These are phyloP conservation scores for Corydoras sp. DNA, from an alignment of 2,113 vertebrate species.

Conservation along the genomic window DNA sequence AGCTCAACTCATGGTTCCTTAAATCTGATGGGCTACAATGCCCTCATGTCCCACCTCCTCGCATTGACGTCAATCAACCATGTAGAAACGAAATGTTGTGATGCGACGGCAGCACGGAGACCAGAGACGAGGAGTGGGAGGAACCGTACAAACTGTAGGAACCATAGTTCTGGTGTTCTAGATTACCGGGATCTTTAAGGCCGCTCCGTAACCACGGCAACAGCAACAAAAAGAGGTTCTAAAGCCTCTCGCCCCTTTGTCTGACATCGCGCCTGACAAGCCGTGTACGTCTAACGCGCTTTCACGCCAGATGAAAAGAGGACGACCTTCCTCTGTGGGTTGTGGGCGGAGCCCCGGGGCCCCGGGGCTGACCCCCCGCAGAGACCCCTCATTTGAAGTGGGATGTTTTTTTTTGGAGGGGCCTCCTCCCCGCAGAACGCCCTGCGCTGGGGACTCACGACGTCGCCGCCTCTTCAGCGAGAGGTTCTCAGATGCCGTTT, in stretches of 20 bases:
- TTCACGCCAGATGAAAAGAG: conserved; percentile 20
- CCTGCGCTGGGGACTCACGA: conserved; percentile 3
- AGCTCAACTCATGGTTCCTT: too few species aligned
- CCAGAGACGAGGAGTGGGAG: too few species aligned
- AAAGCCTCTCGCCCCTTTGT: neutral
- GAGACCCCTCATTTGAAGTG: conserved; percentile 23
- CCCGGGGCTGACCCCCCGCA: conserved; percentile 25
- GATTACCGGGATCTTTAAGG: neutral
- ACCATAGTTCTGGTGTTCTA: neutral
- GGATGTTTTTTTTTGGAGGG: neutral
- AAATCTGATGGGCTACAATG: too few species aligned
- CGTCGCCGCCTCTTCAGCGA: neutral
- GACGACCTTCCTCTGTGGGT: conserved; percentile 22
- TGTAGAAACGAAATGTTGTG: too few species aligned
- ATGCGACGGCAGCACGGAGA: too few species aligned
- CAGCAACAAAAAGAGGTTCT: neutral
- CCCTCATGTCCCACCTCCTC: too few species aligned
- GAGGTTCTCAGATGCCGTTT: conserved; percentile 30
- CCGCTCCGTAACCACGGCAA: neutral
- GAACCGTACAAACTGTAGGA: too few species aligned
- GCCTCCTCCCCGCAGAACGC: conserved; percentile 10
- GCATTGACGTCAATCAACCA: too few species aligned
- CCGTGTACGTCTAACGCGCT: conserved; percentile 29
- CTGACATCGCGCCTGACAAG: conserved; percentile 3
- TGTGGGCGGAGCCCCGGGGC: neutral